These are phyloP conservation scores for Altica lythri DNA, from an alignment of 2,888 invertebrate species.

Conservation along the genomic window DNA sequence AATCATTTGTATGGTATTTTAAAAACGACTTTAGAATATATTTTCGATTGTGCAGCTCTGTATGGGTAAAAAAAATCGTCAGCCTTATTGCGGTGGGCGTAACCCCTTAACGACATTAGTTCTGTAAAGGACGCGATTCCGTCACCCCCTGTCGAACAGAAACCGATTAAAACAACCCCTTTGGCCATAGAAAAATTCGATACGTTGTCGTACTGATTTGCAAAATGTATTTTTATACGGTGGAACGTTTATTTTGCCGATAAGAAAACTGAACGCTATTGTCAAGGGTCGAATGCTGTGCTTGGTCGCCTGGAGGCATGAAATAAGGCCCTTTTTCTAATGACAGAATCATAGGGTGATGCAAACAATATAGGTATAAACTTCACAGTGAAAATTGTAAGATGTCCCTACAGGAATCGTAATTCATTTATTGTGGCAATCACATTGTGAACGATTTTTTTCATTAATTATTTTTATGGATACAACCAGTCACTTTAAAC, in stretches of 20 bases:
- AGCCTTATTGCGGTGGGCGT: constrained; percentile 55
- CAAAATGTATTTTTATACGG: constrained; percentile 51
- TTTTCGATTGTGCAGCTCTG: too few species aligned
- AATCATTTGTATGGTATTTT: too few species aligned
- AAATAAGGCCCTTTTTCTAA: constrained; percentile 52
- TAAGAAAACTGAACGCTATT: constrained; percentile 38
- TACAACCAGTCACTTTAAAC: constrained; percentile 19
- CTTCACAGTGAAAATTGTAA: constrained; percentile 44
- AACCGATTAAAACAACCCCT: constrained; percentile 59
- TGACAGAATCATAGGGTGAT: constrained; percentile 57
- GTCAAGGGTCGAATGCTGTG: constrained; percentile 31
- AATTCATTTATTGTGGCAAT: constrained; percentile 33
- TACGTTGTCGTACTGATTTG: constrained; percentile 58
- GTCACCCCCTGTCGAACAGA: constrained; percentile 52
- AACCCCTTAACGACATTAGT: constrained; percentile 56
- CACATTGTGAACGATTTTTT: constrained; percentile 29
- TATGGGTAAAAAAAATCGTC: constrained; percentile 32
- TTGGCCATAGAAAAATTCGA: constrained; percentile 56
- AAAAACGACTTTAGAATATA: too few species aligned
- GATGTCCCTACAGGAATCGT: constrained; percentile 42
- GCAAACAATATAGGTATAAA: constrained; percentile 48
- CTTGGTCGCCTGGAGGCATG: constrained; percentile 40
- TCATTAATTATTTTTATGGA: constrained; percentile 35
- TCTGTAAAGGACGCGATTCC: constrained; percentile 49
- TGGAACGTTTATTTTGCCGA: constrained; percentile 45